A percentile compares a stretch with the other conserved stretches of the same genome.
phyloP scores from a whole-genome alignment of 1,140 invertebrate species.

The Heliothis virescens region DNA sequence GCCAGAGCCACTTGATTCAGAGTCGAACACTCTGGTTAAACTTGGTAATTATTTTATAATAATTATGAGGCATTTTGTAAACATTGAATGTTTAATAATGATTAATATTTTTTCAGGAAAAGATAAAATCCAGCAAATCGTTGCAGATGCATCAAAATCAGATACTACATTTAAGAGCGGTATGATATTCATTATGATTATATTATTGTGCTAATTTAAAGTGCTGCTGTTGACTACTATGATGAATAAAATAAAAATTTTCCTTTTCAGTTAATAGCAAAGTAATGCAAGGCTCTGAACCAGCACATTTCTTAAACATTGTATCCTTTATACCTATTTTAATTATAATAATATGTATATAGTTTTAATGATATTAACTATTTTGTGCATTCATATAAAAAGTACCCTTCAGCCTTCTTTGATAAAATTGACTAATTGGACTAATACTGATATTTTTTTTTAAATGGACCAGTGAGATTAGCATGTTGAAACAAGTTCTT shows the following conservation, averaged over 20 bases:
- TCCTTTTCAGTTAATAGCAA: slow-evolving; percentile 47
- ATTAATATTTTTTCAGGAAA: slow-evolving; percentile 60
- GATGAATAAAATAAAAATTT: neutral
- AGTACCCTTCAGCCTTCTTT: too few relatives aligned
- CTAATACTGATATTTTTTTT: too few relatives aligned
- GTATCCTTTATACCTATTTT: slow-evolving; percentile 46
- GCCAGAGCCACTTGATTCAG: slow-evolving; percentile 64
- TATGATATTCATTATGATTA: slow-evolving; percentile 45
- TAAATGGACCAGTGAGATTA: too few relatives aligned
- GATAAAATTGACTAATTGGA: too few relatives aligned
- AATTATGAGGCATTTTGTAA: neutral
- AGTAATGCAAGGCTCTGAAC: slow-evolving; percentile 14
- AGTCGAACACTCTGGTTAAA: slow-evolving; percentile 63
- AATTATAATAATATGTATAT: neutral
- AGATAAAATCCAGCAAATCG: slow-evolving; percentile 67
- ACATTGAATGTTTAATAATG: neutral
- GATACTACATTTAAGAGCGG: slow-evolving; percentile 71
- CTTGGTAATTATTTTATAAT: slow-evolving; percentile 11
- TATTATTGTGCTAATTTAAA: too few relatives aligned
- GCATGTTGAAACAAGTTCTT: too few relatives aligned
- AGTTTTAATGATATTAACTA: neutral
- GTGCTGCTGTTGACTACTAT: neutral
- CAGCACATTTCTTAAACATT: neutral
- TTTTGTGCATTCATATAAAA: too few relatives aligned
- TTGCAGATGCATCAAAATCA: slow-evolving; percentile 63